A percentile compares a stretch with the other conserved stretches of the same genome.
Conservation (phyloP, 2,888 invertebrate genomes). For the Crematogaster levior region DNA sequence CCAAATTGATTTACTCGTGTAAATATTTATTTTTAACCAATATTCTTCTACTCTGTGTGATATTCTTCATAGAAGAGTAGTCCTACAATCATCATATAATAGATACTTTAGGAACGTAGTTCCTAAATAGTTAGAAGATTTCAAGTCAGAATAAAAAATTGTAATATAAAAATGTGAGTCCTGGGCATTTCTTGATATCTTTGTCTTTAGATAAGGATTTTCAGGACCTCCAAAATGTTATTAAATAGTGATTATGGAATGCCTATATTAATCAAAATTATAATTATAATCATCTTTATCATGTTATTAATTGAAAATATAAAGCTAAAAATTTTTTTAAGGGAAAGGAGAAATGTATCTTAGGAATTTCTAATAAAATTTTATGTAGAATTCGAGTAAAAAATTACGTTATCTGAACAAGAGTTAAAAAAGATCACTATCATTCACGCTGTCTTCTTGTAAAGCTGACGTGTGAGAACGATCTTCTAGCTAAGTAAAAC, state of each 20-base stretch:
- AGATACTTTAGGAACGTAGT: not conserved
- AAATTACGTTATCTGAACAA: not conserved
- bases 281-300: not conserved
- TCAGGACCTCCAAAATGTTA: not conserved
- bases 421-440: not conserved
- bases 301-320: not conserved
- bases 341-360: not conserved
- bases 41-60: not conserved
- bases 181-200: not conserved
- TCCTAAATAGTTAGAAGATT: not conserved
- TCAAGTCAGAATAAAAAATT: not conserved
- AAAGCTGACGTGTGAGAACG: not conserved
- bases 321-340: not conserved
- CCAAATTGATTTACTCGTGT: not conserved
- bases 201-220: not conserved
- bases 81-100: not conserved
- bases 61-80: not conserved
- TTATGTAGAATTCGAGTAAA: not conserved
- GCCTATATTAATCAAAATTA: conserved; percentile 3
- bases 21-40: not conserved
- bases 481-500: conserved; percentile 17
- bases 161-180: not conserved
- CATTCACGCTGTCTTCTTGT: not conserved
- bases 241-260: not conserved
- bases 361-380: not conserved